Percentiles rank a stretch among this genome's conserved stretches.
These are phyloP conservation scores for Eucera pruinosa DNA, from an alignment of 2,888 invertebrate species.

Conservation along the genomic window DNA sequence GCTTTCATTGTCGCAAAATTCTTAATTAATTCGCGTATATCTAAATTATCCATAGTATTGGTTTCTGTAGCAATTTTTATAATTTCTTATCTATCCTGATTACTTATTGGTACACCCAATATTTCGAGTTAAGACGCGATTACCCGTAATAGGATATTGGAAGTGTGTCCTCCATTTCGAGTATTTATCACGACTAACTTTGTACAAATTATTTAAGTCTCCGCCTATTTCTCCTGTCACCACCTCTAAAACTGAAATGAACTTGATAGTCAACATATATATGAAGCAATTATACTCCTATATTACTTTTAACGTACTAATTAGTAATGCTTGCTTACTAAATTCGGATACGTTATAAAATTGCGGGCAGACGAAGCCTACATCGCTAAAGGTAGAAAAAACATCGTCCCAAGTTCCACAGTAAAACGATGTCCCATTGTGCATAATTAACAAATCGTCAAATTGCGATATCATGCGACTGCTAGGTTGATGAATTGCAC, in stretches of 20 bases:
- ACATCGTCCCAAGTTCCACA: constrained; percentile 88
- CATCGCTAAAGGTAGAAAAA: constrained; percentile 86
- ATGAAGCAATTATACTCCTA: not conserved
- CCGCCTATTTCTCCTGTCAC: constrained; percentile 86
- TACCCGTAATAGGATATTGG: constrained; percentile 17
- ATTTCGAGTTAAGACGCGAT: not conserved
- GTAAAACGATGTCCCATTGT: constrained; percentile 89
- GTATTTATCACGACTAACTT: constrained; percentile 36
- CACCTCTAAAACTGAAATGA: constrained; percentile 86
- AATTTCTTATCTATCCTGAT: no score
- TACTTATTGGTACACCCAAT: not conserved
- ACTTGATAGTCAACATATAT: not conserved
- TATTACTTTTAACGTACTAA: no score
- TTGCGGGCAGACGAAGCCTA: constrained; percentile 89
- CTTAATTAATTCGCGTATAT: no score
- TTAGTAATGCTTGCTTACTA: constrained; percentile 85
- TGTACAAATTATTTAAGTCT: constrained; percentile 82
- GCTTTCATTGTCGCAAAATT: no score
- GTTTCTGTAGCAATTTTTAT: no score
- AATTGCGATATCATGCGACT: constrained; percentile 90
- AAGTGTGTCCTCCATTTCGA: constrained; percentile 13
- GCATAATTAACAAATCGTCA: constrained; percentile 89
- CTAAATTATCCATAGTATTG: no score
- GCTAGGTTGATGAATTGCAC: constrained; percentile 92
- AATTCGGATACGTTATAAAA: constrained; percentile 93